phyloP scores from a whole-genome alignment of 30 jellyfish, hydroid and myxozoan genomes.

The Aurelia sp. region DNA sequence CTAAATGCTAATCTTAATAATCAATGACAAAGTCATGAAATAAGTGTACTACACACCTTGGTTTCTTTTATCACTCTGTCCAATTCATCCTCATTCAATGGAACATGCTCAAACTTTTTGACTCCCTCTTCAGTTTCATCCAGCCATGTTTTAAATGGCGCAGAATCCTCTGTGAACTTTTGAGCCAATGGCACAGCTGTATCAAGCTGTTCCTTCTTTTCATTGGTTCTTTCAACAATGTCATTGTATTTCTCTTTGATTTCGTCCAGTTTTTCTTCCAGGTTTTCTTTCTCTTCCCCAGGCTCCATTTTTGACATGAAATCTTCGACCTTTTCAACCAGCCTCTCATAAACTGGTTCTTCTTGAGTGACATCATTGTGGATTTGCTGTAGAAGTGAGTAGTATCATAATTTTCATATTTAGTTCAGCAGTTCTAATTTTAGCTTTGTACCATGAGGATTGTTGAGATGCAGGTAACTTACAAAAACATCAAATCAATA shows the following conservation, averaged over 20 bases:
- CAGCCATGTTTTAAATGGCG: constrained; percentile 52
- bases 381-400: constrained; percentile 41
- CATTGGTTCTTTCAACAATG: constrained; percentile 42
- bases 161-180: constrained; percentile 53
- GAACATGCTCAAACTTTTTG: constrained; percentile 28
- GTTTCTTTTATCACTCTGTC: constrained; percentile 47
- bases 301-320: constrained; percentile 55
- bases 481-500: too few relatives aligned
- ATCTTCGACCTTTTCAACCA: constrained; percentile 65
- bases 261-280: constrained; percentile 47
- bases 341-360: constrained; percentile 76
- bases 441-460: too few relatives aligned
- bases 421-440: background rate
- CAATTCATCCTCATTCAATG: constrained; percentile 67
- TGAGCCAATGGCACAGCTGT: constrained; percentile 61
- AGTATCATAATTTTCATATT: background rate
- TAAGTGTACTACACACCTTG: constrained; percentile 28
- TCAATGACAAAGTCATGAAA: too few relatives aligned
- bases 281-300: constrained; percentile 68
- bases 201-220: constrained; percentile 44
- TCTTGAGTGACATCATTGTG: constrained; percentile 80
- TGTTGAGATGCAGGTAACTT: too few relatives aligned
- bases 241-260: constrained; percentile 52
- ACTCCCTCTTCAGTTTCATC: constrained; percentile 58
- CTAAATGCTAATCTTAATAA: too few relatives aligned